phyloP scores from a whole-genome alignment of 2,888 invertebrate species.

The Apamea crenata region DNA sequence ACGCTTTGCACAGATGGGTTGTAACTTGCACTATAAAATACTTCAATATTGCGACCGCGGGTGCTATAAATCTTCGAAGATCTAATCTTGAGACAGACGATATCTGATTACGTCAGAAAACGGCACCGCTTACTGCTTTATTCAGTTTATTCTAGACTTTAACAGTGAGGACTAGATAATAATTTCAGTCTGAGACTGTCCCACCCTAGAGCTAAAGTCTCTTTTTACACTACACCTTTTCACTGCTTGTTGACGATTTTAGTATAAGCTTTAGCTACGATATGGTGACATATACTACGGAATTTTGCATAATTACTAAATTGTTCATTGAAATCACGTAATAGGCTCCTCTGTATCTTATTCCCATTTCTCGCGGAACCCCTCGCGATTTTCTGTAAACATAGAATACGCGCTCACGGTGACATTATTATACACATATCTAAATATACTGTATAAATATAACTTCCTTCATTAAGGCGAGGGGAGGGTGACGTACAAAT shows the following conservation, averaged over 20 bases:
- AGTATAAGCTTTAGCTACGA: not conserved
- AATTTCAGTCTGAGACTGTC: conserved; percentile 5
- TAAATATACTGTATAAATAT: conserved; percentile 44
- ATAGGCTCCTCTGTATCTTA: conserved; percentile 22
- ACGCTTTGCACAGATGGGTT: conserved; percentile 53
- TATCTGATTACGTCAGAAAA: conserved; percentile 65
- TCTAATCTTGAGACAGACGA: conserved; percentile 65
- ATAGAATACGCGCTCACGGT: conserved; percentile 23
- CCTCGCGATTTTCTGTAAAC: conserved; percentile 32
- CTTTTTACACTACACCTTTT: not conserved
- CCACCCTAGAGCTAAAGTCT: not conserved
- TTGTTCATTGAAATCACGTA: conserved; percentile 18
- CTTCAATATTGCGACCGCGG: conserved; percentile 65
- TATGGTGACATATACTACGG: no score
- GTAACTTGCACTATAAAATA: conserved; percentile 64
- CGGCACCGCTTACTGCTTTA: conserved; percentile 53
- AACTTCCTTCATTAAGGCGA: conserved; percentile 47
- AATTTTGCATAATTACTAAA: conserved; percentile 16
- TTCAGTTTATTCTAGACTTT: conserved; percentile 56
- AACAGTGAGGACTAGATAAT: conserved; percentile 23
- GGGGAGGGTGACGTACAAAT: conserved; percentile 50
- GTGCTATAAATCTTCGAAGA: conserved; percentile 64
- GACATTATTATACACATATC: conserved; percentile 44
- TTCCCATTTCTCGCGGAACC: not conserved
- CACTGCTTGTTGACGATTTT: not conserved